Base-by-base conservation (phyloP, 2,113 vertebrate species). In the Lagenorhynchus albirostris region DNA sequence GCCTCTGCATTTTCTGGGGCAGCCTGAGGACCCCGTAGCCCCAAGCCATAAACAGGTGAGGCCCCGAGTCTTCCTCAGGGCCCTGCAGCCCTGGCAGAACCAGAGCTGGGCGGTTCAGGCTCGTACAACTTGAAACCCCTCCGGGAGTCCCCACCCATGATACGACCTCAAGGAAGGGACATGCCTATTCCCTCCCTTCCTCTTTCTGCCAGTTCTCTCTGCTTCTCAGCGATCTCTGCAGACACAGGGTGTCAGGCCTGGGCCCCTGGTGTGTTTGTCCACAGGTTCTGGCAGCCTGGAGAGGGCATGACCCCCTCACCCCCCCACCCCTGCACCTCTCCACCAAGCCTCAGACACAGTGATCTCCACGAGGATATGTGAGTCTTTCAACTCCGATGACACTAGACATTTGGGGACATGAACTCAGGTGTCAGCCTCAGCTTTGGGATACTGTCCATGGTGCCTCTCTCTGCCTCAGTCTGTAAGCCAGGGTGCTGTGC, bases 341-440 rank as follows among this genome's bases (percentile, higher is more conserved):
- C 31, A 33, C 4, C 3, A 1, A 80, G 58, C 44, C 47, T 71
- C 83, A 44, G n/a, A 25, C 12, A 6, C n/a, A 20, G 14, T 0
- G 10, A 17, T 2, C 41, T 17, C n/a, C 50, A 33, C 6, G 50
- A 8, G 0, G 15, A 17, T 26, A 29, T 0, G 0, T 0, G 38
- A 33, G 29, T 70, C 76, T 65, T 17, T 58, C 47, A 26, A 13
- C 29, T 17, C 47, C 21, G 6, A 55, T 0, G 5, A 18, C 14
- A 8, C 20, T 10, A 29, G 70, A 21, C 47, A 1, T 1, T 1
- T 17, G 41, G 38, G 20, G 44, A 26, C 33, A 7, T 1, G 65
- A 50, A 10, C 86, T 62, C 63, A 20, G 29, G 62, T 3, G 36
- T 17, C 79, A 25, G 74, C 26, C 67, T 21, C 47, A 8, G 67